Percentiles rank a stretch among this genome's conserved stretches.
Conservation (phyloP, 2,113 vertebrate genomes). For the Oreochromis aureus region DNA sequence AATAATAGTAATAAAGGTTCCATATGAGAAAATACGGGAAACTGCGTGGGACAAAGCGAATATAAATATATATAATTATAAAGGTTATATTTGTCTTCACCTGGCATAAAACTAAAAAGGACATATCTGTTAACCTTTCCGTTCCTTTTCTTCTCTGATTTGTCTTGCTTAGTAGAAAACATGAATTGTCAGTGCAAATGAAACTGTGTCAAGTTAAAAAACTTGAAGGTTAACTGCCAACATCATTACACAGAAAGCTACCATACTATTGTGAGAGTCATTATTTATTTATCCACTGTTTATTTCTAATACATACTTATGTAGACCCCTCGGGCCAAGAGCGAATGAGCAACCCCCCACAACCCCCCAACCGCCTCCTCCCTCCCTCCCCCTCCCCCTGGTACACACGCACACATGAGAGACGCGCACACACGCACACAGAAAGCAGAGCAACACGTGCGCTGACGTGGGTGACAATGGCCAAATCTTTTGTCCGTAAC, state of each 20-base stretch:
- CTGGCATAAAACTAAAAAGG: neutral
- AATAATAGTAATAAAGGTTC: neutral
- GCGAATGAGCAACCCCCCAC: conserved; percentile 33
- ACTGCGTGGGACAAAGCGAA: neutral
- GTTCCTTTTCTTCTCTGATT: neutral
- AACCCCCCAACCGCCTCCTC: neutral
- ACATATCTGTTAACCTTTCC: neutral
- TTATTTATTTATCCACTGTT: conserved; percentile 71
- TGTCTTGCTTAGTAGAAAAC: neutral
- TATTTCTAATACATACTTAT: conserved; percentile 71
- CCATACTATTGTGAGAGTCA: conserved; percentile 54
- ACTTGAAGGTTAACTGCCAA: conserved; percentile 65
- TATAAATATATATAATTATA: neutral
- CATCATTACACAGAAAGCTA: conserved; percentile 49
- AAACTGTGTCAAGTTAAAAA: conserved; percentile 49
- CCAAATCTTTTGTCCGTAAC: conserved; percentile 3
- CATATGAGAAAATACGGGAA: neutral
- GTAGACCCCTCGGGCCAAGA: conserved; percentile 52
- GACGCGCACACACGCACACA: neutral
- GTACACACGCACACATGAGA: neutral
- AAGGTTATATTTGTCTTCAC: neutral
- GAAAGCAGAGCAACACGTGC: conserved; percentile 31
- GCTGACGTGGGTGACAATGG: conserved; percentile 43
- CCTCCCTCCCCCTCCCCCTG: neutral
- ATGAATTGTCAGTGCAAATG: conserved; percentile 29